Evolutionary conservation across 2,113 vertebrate genomes (phyloP).

Genomic region (Stictonetta naevosa): DNA sequence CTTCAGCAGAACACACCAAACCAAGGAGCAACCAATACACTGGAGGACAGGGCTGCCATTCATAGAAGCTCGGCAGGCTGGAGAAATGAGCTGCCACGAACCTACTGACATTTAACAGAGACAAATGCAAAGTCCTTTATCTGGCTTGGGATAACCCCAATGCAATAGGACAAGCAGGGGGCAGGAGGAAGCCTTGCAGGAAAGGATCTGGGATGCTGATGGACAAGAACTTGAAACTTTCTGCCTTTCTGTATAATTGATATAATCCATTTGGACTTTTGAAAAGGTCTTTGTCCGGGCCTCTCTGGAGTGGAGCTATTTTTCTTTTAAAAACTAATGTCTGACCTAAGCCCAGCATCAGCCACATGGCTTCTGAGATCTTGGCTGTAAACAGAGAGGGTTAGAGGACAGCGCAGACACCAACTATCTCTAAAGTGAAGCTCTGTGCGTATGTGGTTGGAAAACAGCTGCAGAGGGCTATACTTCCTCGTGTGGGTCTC

Average conservation of each 20-base stretch:
- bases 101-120: not conserved
- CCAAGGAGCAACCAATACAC: accelerated
- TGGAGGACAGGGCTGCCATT: not conserved
- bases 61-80: not conserved
- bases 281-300: not conserved
- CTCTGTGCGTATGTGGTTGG: not conserved
- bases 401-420: not conserved
- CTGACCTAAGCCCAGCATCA: not conserved
- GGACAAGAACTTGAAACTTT: not conserved
- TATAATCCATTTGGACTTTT: not conserved
- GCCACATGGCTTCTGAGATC: not conserved
- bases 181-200: not conserved
- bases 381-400: not conserved
- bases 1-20: not conserved
- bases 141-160: not conserved
- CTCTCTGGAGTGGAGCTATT: not conserved
- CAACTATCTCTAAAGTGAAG: not conserved
- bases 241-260: not conserved
- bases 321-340: not conserved
- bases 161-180: accelerated
- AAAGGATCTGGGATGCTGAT: not conserved
- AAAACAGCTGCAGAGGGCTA: not conserved
- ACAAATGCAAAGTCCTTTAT: not conserved
- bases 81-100: not conserved
- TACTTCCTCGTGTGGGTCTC: accelerated